Conservation (phyloP, 2,888 invertebrate genomes). For the Arrhopalites spinosus region DNA sequence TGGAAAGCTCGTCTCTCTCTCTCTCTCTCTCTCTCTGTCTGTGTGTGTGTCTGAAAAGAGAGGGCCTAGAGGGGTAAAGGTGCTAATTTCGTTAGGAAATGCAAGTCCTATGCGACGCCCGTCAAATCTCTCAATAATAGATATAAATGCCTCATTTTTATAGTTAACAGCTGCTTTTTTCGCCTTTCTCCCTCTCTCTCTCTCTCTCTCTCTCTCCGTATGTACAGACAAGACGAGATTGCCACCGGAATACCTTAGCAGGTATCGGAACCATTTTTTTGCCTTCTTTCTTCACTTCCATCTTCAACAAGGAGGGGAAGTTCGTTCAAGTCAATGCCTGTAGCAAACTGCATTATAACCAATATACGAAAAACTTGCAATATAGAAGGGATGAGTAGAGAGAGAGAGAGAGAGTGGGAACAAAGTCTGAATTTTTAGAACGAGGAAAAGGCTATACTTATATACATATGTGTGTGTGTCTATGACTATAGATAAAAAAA, state of each 20-base stretch:
- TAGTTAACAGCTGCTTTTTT: slow-evolving; percentile 6
- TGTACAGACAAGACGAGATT: neutral
- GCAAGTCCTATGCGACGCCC: too few relatives aligned
- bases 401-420: neutral
- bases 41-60: too few relatives aligned
- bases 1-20: too few relatives aligned
- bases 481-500: too few relatives aligned
- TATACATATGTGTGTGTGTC: too few relatives aligned
- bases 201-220: neutral
- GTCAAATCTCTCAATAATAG: neutral
- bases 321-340: too few relatives aligned
- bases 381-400: neutral
- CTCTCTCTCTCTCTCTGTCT: too few relatives aligned
- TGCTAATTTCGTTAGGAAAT: too few relatives aligned
- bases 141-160: slow-evolving; percentile 5
- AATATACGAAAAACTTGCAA: neutral
- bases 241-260: slow-evolving; percentile 19
- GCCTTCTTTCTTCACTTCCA: neutral
- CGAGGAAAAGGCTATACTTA: too few relatives aligned
- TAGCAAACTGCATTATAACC: neutral
- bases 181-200: neutral
- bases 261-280: slow-evolving; percentile 10
- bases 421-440: neutral
- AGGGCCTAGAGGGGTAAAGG: too few relatives aligned
- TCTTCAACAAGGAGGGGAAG: too few relatives aligned